A percentile compares a stretch with the other conserved stretches of the same genome.
phyloP scores from a whole-genome alignment of 2,113 vertebrate species.

The Anarrhichthys ocellatus region DNA sequence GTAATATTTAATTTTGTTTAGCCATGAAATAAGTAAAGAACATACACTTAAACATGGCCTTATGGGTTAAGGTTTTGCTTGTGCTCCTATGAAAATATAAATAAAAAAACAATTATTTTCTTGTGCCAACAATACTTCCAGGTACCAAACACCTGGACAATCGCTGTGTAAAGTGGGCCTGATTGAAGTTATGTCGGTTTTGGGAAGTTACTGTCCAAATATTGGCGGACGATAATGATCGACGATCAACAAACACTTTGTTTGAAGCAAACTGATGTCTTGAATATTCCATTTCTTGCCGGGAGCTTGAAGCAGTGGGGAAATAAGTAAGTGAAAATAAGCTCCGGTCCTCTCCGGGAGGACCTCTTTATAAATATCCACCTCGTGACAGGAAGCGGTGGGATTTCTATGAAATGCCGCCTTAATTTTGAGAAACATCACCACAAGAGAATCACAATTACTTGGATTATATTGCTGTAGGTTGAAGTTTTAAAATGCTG shows the following conservation, averaged over 20 bases:
- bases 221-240: not conserved
- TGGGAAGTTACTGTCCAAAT: not conserved
- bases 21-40: not conserved
- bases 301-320: not conserved
- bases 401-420: constrained; percentile 19
- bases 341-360: not conserved
- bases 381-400: constrained; percentile 19
- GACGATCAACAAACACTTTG: not conserved
- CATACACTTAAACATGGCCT: not conserved
- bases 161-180: not conserved
- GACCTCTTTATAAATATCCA: not conserved
- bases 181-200: not conserved
- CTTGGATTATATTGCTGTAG: constrained; percentile 7
- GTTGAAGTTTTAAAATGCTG: constrained; percentile 30
- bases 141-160: not conserved
- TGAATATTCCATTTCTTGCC: not conserved
- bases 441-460: constrained; percentile 12
- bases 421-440: constrained; percentile 17
- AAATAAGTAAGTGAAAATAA: constrained; percentile 1
- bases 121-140: not conserved
- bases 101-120: not conserved
- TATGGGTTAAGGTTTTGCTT: not conserved
- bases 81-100: not conserved
- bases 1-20: not conserved
- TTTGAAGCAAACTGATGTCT: not conserved